Evolutionary conservation across 2,888 invertebrate species (phyloP).

Genomic region (Conus canariensis): DNA sequence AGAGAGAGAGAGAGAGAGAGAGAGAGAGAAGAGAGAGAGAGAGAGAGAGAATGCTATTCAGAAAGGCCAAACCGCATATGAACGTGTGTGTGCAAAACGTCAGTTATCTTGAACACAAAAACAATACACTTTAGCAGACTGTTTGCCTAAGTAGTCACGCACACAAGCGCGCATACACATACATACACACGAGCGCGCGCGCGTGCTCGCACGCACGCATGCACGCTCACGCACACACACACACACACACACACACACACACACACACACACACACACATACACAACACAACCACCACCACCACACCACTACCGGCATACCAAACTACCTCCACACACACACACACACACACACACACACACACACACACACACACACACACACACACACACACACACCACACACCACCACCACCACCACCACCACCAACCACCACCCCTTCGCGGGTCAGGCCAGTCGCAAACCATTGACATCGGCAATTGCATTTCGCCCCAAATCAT

Average conservation of each 20-base stretch:
- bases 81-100: too few relatives aligned
- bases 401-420: not conserved
- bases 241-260: not conserved
- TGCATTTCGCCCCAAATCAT: not conserved
- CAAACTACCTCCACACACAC: not conserved
- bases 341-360: not conserved
- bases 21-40: not conserved
- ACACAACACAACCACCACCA: not conserved
- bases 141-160: not conserved
- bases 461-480: not conserved
- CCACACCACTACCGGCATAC: too few relatives aligned
- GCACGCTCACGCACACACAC: not conserved
- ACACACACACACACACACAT: conserved; percentile 9
- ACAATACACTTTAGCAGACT: too few relatives aligned
- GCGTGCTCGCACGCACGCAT: not conserved
- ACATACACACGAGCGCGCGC: not conserved
- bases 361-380: not conserved
- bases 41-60: not conserved
- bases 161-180: not conserved
- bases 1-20: not conserved
- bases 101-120: too few relatives aligned
- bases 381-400: not conserved
- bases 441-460: not conserved
- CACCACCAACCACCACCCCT: not conserved
- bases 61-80: not conserved